phyloP scores from a whole-genome alignment of 2,888 invertebrate genomes.

The Drosophila tripunctata region DNA sequence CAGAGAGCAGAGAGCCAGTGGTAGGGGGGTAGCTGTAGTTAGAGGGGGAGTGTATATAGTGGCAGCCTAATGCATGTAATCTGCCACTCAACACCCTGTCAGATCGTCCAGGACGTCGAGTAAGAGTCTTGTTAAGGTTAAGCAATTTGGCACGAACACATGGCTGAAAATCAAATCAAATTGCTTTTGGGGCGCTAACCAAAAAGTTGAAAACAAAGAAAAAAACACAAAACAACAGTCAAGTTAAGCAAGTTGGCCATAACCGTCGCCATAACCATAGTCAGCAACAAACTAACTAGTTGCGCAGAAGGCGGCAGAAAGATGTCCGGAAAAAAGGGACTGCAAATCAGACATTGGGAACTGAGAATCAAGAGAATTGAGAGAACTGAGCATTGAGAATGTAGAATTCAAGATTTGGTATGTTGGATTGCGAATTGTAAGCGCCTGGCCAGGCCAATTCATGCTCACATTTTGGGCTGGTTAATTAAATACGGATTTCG shows the following conservation, averaged over 20 bases:
- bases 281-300: conserved; percentile 46
- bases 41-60: conserved; percentile 24
- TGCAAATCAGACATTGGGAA: neutral
- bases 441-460: conserved; percentile 77
- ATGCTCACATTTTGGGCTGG: conserved; percentile 83
- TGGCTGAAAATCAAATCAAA: conserved; percentile 25
- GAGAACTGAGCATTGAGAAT: too few relatives aligned
- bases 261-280: conserved; percentile 37
- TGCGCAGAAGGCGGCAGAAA: neutral
- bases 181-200: conserved; percentile 9
- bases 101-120: conserved; percentile 37
- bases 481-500: conserved; percentile 82
- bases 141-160: conserved; percentile 62
- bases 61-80: conserved; percentile 81
- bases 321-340: neutral
- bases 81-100: conserved; percentile 81
- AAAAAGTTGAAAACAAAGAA: too few relatives aligned
- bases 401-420: too few relatives aligned
- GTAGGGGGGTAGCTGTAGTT: neutral
- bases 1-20: conserved; percentile 1
- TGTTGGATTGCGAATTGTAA: conserved; percentile 42
- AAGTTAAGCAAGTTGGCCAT: conserved; percentile 13
- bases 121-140: conserved; percentile 47
- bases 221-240: too few relatives aligned
- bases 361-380: neutral